Conservation (phyloP, 2,888 invertebrate genomes). For the Platerodrilus igneus region DNA sequence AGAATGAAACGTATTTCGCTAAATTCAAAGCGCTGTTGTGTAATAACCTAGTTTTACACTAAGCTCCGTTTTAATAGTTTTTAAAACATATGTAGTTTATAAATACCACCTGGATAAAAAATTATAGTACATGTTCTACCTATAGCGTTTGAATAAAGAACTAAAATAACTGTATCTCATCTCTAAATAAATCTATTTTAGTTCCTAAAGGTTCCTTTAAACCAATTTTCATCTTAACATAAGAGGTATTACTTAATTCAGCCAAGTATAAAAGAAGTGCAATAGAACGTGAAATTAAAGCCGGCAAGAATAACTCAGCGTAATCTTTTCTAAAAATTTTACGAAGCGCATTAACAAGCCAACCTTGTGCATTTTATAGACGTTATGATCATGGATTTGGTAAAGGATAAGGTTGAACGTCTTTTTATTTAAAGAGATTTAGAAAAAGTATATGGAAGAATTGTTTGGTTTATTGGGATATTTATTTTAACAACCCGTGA, state of each 20-base stretch:
- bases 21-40: not conserved
- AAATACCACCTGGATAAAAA: no score
- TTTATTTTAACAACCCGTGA: conserved; percentile 10
- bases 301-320: conserved; percentile 29
- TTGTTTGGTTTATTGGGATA: conserved; percentile 10
- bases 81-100: no score
- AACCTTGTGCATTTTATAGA: conserved; percentile 26
- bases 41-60: no score
- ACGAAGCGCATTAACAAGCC: conserved; percentile 28
- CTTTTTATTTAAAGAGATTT: conserved; percentile 7
- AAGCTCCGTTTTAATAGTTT: no score
- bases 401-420: conserved; percentile 18
- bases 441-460: no score
- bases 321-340: conserved; percentile 29
- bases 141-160: no score
- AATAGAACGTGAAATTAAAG: conserved; percentile 34
- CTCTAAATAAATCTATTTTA: no score
- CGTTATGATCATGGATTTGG: no score
- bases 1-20: conserved; percentile 9
- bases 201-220: conserved; percentile 4
- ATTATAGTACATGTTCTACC: no score
- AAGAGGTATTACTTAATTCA: conserved; percentile 13
- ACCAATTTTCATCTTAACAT: conserved; percentile 20
- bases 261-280: conserved; percentile 24
- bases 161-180: conserved; percentile 10